Evolutionary conservation across 35 echinoderm and acorn worm species (phyloP), one percentile per base, ranked within the genome.

Genomic region (Apostichopus japonicus): DNA sequence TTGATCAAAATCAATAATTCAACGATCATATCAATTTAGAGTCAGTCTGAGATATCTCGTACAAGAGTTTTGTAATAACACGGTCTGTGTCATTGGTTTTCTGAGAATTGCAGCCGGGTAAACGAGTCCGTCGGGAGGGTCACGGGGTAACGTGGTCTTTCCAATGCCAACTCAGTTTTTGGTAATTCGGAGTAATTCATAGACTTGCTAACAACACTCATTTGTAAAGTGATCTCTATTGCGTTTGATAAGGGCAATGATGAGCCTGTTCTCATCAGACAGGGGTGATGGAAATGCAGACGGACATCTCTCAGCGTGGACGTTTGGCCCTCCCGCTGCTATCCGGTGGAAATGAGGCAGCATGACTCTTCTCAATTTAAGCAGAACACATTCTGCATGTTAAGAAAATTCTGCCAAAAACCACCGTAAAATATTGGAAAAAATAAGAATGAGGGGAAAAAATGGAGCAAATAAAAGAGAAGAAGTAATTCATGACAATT

Each of bases 191-290:
- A 23, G 54, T 84, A 84, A 84, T 84, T 84, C 57, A 54, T 9
- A 62, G 54, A 58, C 14, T 23, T 19, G 54, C 54, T 84, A 23
- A 57, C 55, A 84, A 57, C 79, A 54, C 81, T 84, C 54, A 84
- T 58, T 84, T 84, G 81, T 57, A 57, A 84, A 57, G 81, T 84
- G 81, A 84, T 84, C 54, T 23, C 81, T 23, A 59, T 58, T 84
- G 81, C 61, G 23, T 55, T 51, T 84, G 81, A 84, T 57, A 84
- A 23, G n/a, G 54, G 79, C 8, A 57, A 16, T 21, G 24, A 58
- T 55, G 79, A 6, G 54, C 56, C 57, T 21, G n/a, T 84, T 84
- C 81, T 84, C 23, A 24, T 84, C 81, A 84, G 9, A 19, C 17
- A 23, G 4, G 5, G 17, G 24, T 84, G 81, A 84, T 84, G 81